Evolutionary conservation across 1,140 invertebrate genomes (phyloP).

Genomic region (Calephelis virginiensis): DNA sequence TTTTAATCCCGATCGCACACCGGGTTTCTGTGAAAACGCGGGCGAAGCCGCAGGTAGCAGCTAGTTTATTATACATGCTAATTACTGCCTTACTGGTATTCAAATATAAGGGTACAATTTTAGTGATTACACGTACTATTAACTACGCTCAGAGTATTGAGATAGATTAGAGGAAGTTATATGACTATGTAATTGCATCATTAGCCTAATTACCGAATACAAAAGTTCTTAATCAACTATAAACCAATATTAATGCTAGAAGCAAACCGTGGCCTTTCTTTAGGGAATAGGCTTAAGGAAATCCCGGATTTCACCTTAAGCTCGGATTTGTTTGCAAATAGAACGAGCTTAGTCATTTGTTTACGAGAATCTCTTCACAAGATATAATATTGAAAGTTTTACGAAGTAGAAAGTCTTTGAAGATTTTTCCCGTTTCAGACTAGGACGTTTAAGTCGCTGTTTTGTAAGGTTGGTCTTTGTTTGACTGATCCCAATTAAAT

Average conservation of each 20-base stretch:
- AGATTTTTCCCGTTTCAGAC: background rate
- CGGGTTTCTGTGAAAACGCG: too few relatives aligned
- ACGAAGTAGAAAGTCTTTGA: conserved; percentile 1
- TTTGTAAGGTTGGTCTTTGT: too few relatives aligned
- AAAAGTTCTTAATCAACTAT: background rate
- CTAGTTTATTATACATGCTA: too few relatives aligned
- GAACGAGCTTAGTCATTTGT: conserved; percentile 11
- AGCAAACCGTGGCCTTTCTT: background rate
- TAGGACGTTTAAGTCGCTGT: background rate
- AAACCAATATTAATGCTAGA: conserved; percentile 15
- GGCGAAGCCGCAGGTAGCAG: too few relatives aligned
- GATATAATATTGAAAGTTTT: conserved; percentile 10
- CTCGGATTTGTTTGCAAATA: conserved; percentile 10
- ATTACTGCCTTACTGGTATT: background rate
- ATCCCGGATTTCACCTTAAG: conserved; percentile 12
- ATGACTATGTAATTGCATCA: conserved; percentile 1
- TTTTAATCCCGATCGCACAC: too few relatives aligned
- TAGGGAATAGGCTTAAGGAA: background rate
- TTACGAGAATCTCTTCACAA: background rate
- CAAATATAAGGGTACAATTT: background rate
- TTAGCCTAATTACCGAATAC: background rate
- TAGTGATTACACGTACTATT: background rate
- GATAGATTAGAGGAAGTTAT: background rate
- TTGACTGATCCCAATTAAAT: too few relatives aligned
- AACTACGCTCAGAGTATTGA: background rate